These are phyloP conservation scores for Saiga tatarica DNA, from an alignment of 2,113 vertebrate species.

Conservation along the genomic window DNA sequence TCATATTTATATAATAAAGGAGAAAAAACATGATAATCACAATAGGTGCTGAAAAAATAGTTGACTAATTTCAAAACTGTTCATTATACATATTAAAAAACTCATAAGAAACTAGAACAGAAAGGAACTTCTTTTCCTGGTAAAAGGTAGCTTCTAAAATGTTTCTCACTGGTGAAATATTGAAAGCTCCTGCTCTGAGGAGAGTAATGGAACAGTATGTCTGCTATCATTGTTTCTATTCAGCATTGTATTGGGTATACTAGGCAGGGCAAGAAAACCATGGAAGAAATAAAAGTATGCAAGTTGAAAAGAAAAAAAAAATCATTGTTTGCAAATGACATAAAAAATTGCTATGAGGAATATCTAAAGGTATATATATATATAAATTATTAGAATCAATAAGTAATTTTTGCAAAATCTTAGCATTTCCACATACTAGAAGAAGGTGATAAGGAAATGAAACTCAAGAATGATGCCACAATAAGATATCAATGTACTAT, in stretches of 20 bases:
- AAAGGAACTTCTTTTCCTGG: neutral
- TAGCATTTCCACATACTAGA: neutral
- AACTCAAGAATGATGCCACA: neutral
- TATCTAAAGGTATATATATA: neutral
- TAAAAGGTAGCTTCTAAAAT: slow-evolving; percentile 1
- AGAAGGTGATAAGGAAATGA: neutral
- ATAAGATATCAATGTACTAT: neutral
- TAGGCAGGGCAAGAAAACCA: neutral
- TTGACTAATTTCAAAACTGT: neutral
- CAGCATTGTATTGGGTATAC: neutral
- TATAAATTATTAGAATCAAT: neutral
- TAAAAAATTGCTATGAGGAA: neutral
- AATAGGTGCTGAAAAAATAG: neutral
- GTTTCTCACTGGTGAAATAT: neutral
- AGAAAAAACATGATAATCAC: neutral
- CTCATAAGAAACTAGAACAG: neutral
- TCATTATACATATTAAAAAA: neutral
- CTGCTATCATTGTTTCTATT: neutral
- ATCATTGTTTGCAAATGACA: neutral
- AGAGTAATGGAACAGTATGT: neutral
- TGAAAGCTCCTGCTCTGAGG: neutral
- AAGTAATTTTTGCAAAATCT: neutral
- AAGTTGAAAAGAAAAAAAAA: neutral
- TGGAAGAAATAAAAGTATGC: neutral
- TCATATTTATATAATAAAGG: neutral